Evolutionary conservation across 2,797 vertebrate genomes (phyloP), one percentile per base, ranked within the genome.

Genomic region (Enteromius thamalakanensis): DNA sequence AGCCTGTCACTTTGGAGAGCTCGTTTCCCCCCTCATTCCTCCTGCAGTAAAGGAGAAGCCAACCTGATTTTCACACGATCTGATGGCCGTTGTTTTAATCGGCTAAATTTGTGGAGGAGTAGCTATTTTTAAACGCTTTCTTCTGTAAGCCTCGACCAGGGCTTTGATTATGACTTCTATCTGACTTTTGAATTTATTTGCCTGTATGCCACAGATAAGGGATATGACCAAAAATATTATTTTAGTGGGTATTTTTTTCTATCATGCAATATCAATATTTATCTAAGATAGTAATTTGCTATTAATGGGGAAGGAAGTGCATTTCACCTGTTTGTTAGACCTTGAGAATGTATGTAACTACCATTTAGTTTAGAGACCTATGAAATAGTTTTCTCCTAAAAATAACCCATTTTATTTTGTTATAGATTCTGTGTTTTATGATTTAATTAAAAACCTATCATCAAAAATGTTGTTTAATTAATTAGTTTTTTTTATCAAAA

Each of bases 1-100:
- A 91, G 81, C 29, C 87, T 91, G 91, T 91, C 88, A 90, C 87
- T 90, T 89, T 83, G 80, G 80, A 89, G 76, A 89, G 82, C 60
- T 86, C 64, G 62, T 80, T 51, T 84, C 55, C 76, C 77, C 79
- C 53, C 49, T 80, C 68, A 70, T 90, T 87, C 83, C 80, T 89
- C 84, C 86, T 80, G 86, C 80, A 87, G 90, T 86, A 75, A 74
- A 83, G 88, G 85, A 87, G 83, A 88, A 71, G 67, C 71, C 77
- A 37, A 65, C 78, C 85, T 87, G 86, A 88, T 77, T 85, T 75
- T 90, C 78, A 87, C 87, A 86, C 55, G 83, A 87, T 87, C 87
- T 88, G 84, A 86, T 87, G 89, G 89, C 88, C 86, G 83, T 91
- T 86, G 89, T 90, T 89, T 88, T 74, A 87, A 79, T 68, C 84